Evolutionary conservation across 2,888 invertebrate species (phyloP).

Genomic region (Hydropsyche betteni): DNA sequence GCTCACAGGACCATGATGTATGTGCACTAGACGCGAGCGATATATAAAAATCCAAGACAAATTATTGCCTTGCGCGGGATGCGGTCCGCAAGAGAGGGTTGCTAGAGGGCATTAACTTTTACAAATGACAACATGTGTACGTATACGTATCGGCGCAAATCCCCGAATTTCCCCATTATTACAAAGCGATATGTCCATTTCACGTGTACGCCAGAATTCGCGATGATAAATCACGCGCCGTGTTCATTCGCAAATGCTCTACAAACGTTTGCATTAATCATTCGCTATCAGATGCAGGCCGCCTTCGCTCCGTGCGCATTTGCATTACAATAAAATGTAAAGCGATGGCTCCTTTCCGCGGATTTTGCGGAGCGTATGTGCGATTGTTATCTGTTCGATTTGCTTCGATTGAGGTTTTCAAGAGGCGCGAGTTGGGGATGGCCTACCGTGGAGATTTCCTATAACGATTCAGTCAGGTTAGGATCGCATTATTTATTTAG

Average conservation of each 20-base stretch:
- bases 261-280: slow-evolving; percentile 41
- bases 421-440: no score
- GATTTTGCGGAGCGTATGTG: not conserved
- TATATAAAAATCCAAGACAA: no score
- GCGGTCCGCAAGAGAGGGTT: not conserved
- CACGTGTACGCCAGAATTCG: slow-evolving; percentile 36
- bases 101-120: slow-evolving; percentile 12
- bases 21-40: no score
- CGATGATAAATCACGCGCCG: slow-evolving; percentile 36
- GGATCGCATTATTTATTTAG: no score
- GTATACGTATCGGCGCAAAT: slow-evolving; percentile 4
- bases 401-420: no score
- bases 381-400: no score
- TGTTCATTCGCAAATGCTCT: slow-evolving; percentile 25
- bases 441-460: no score
- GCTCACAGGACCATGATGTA: no score
- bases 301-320: slow-evolving; percentile 20
- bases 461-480: no score
- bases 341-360: slow-evolving; percentile 1
- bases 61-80: not conserved
- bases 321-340: slow-evolving; percentile 37
- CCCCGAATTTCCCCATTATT: slow-evolving; percentile 39
- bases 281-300: slow-evolving; percentile 39
- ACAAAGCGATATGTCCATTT: slow-evolving; percentile 40
- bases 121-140: slow-evolving; percentile 25